phyloP scores from a whole-genome alignment of 2,888 invertebrate genomes.

The Torymus aiolomorphi region DNA sequence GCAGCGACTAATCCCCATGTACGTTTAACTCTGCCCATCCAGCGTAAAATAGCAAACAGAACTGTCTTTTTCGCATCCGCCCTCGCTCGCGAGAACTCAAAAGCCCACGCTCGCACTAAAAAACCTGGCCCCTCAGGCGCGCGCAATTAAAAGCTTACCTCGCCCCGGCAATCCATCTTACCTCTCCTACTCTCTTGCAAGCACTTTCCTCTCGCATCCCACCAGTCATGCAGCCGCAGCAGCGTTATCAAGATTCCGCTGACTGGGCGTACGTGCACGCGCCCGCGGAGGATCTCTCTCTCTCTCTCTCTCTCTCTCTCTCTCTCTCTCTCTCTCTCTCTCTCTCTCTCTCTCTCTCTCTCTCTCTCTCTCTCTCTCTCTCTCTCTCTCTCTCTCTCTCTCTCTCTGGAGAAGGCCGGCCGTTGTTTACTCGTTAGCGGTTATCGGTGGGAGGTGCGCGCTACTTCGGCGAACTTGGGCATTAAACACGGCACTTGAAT shows the following conservation, averaged over 20 bases:
- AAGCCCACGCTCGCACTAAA: too few species aligned
- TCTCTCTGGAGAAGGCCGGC: not conserved
- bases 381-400: not conserved
- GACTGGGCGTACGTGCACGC: constrained; percentile 26
- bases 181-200: constrained; percentile 7
- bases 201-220: not conserved
- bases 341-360: too few species aligned
- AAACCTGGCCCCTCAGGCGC: not conserved
- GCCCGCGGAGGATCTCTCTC: not conserved
- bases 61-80: too few species aligned
- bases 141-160: constrained; percentile 26
- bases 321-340: too few species aligned
- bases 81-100: too few species aligned
- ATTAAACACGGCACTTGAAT: constrained; percentile 49
- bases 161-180: not conserved
- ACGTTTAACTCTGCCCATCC: too few species aligned
- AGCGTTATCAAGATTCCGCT: constrained; percentile 40
- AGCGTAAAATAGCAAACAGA: too few species aligned
- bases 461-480: constrained; percentile 25
- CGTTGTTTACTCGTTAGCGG: constrained; percentile 58
- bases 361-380: not conserved
- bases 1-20: too few species aligned
- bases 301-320: too few species aligned
- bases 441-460: constrained; percentile 40
- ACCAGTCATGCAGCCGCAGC: too few species aligned